Percentiles rank a stretch among this genome's conserved stretches.
Evolutionary conservation across 2,888 invertebrate genomes (phyloP).

Genomic region (Microctonus brassicae): DNA sequence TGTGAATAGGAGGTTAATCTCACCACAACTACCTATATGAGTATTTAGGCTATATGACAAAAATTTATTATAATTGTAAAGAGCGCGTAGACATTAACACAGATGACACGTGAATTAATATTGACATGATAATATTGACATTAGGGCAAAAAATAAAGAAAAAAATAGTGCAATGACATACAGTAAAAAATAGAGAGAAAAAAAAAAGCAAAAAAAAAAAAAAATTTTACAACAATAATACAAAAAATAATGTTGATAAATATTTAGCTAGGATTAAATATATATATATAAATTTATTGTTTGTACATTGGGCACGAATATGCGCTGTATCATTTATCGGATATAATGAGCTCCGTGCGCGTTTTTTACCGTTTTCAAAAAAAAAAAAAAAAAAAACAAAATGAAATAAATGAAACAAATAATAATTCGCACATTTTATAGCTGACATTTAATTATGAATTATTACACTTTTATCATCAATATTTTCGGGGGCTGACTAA

Average conservation of each 20-base stretch:
- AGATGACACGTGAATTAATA: conserved; percentile 51
- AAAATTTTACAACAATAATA: conserved; percentile 31
- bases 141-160: no score
- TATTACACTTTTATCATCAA: background rate
- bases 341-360: conserved; percentile 48
- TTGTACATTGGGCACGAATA: conserved; percentile 62
- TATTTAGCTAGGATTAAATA: conserved; percentile 47
- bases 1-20: conserved; percentile 64
- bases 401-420: conserved; percentile 37
- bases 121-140: conserved; percentile 45
- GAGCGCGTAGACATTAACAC: conserved; percentile 61
- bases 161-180: conserved; percentile 58
- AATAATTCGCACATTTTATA: conserved; percentile 55
- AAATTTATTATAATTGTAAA: conserved; percentile 59
- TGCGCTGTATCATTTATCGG: conserved; percentile 61
- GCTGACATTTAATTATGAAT: conserved; percentile 23
- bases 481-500: no score
- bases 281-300: conserved; percentile 55
- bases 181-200: conserved; percentile 45
- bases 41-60: conserved; percentile 57
- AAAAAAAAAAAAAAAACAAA: no score
- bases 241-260: conserved; percentile 53
- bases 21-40: conserved; percentile 60
- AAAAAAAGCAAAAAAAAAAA: conserved; percentile 24
- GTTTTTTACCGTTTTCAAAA: conserved; percentile 63